phyloP scores from a whole-genome alignment of 2,888 invertebrate species.

The Chromoteleia sp. region DNA sequence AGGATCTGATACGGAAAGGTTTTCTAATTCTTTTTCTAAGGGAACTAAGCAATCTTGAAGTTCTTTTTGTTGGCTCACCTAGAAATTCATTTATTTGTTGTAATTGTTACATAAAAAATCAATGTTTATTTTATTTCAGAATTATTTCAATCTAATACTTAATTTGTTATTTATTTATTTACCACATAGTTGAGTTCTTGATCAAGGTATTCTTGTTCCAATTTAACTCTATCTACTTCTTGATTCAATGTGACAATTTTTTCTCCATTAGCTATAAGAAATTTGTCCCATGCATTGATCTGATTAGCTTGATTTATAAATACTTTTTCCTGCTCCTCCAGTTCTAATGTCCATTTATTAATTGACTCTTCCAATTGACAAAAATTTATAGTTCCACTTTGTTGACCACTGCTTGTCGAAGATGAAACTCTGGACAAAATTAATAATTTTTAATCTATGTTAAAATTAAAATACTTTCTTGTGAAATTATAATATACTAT shows the following conservation, averaged over 20 bases:
- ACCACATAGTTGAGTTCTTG: constrained; percentile 96
- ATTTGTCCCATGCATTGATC: constrained; percentile 97
- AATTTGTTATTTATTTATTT: constrained; percentile 23
- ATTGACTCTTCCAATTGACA: constrained; percentile 95
- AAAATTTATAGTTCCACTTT: constrained; percentile 89
- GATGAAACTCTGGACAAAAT: constrained; percentile 78
- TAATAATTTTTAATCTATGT: constrained; percentile 36
- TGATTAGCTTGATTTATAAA: constrained; percentile 98
- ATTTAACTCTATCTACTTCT: constrained; percentile 94
- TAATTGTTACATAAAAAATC: too few relatives aligned
- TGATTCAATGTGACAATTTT: constrained; percentile 95
- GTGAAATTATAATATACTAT: neutral
- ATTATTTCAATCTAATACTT: too few relatives aligned
- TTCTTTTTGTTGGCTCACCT: constrained; percentile 95
- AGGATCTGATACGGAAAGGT: constrained; percentile 90
- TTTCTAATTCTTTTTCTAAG: constrained; percentile 92
- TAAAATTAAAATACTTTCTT: constrained; percentile 34
- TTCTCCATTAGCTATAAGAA: constrained; percentile 95
- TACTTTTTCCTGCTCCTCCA: constrained; percentile 96
- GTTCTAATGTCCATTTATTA: constrained; percentile 96
- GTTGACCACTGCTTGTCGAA: constrained; percentile 78
- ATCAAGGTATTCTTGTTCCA: constrained; percentile 95
- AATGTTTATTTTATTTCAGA: too few relatives aligned
- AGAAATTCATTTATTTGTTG: neutral
- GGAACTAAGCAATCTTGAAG: constrained; percentile 94